Conservation (phyloP, 2,113 vertebrate species). For the Catagonus wagneri region DNA sequence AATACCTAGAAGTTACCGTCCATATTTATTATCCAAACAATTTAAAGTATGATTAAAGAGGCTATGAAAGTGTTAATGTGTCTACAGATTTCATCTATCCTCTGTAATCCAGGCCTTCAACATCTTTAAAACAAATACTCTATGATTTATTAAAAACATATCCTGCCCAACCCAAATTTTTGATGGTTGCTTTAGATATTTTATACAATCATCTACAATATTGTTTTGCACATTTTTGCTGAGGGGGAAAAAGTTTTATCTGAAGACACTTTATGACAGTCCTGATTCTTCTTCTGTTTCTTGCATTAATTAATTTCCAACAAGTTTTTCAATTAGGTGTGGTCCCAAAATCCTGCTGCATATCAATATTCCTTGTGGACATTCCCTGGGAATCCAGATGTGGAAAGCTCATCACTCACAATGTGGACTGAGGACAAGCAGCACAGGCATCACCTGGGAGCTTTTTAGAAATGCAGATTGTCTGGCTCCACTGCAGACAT, state of each 20-base stretch:
- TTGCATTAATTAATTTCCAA: not conserved
- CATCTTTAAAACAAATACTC: not conserved
- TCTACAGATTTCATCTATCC: not conserved
- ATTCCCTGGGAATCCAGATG: not conserved
- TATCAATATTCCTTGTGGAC: not conserved
- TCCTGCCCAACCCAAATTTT: not conserved
- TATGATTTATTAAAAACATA: not conserved
- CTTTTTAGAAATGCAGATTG: not conserved
- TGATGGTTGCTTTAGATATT: not conserved
- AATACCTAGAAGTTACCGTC: not conserved
- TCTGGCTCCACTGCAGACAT: not conserved
- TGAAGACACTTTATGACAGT: not conserved
- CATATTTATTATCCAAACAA: conserved; percentile 18
- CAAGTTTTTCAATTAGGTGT: not conserved
- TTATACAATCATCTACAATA: not conserved
- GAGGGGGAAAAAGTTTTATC: not conserved
- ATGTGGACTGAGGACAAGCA: not conserved
- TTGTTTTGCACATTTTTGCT: not conserved
- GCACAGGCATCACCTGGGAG: not conserved
- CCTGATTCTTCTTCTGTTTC: not conserved
- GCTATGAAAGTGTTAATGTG: not conserved
- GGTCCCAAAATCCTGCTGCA: not conserved
- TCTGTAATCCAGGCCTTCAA: not conserved
- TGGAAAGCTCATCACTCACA: not conserved
- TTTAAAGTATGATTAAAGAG: not conserved